A percentile compares a stretch with the other conserved stretches of the same genome.
These are phyloP conservation scores for Metacarcinus magister DNA, from an alignment of 2,888 invertebrate species.

Conservation along the genomic window DNA sequence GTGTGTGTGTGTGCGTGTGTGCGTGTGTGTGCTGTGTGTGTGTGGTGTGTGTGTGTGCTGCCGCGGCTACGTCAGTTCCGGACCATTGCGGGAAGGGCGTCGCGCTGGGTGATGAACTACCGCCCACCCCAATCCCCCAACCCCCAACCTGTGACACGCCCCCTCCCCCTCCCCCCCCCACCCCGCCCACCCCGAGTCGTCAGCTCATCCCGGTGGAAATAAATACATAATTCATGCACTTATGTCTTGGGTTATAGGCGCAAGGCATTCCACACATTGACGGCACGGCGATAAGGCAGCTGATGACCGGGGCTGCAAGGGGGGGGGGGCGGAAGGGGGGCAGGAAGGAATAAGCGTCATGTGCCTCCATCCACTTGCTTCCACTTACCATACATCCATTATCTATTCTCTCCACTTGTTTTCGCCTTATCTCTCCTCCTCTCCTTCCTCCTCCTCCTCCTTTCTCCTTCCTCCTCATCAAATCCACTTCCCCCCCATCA, in stretches of 20 bases:
- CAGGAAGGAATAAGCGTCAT: neutral
- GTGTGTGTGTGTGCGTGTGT: conserved; percentile 33
- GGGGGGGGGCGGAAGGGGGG: neutral
- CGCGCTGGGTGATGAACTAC: conserved; percentile 30
- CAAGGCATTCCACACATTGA: neutral
- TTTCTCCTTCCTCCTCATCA: neutral
- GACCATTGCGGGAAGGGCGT: conserved; percentile 49
- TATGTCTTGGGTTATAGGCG: neutral
- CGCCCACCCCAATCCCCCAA: neutral
- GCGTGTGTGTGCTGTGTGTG: conserved; percentile 43
- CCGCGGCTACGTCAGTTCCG: conserved; percentile 42
- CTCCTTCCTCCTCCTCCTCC: neutral
- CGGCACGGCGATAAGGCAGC: neutral
- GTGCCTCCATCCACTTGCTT: neutral
- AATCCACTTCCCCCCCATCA: neutral
- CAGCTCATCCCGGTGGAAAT: neutral
- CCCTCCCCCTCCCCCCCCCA: neutral
- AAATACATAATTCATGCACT: neutral
- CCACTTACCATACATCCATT: neutral
- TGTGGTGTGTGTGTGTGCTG: conserved; percentile 33
- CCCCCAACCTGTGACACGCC: neutral
- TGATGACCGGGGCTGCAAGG: neutral
- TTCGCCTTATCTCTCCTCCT: neutral
- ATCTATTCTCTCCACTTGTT: neutral
- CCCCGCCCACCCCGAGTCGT: neutral